A percentile compares a stretch with the other conserved stretches of the same genome.
phyloP scores from a whole-genome alignment of 2,888 invertebrate genomes.

The Oxyteleia sp. region DNA sequence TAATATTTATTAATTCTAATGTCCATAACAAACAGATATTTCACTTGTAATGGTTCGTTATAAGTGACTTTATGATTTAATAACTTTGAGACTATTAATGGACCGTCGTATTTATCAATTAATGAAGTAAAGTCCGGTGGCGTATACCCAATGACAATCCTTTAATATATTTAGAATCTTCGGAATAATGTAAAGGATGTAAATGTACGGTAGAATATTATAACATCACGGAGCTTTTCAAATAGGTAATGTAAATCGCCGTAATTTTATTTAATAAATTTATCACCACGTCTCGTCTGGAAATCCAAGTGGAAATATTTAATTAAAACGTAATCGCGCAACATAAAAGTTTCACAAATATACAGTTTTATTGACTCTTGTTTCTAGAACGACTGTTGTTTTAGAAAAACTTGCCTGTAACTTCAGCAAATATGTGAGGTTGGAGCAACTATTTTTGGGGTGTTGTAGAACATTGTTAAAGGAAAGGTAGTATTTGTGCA shows the following conservation, averaged over 20 bases:
- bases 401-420: conserved; percentile 55
- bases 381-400: conserved; percentile 49
- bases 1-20: not conserved
- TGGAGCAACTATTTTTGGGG: conserved; percentile 39
- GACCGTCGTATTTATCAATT: not conserved
- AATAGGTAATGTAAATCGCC: too few species aligned
- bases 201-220: too few species aligned
- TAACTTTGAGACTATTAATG: not conserved
- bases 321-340: too few species aligned
- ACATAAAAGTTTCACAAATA: too few species aligned
- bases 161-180: not conserved
- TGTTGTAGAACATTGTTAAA: conserved; percentile 36
- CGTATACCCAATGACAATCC: not conserved
- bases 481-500: conserved; percentile 28
- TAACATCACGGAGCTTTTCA: too few species aligned
- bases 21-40: not conserved
- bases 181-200: not conserved
- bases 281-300: too few species aligned
- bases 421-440: conserved; percentile 51
- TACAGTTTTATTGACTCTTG: conserved; percentile 47
- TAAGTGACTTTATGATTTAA: not conserved
- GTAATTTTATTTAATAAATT: too few species aligned
- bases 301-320: too few species aligned
- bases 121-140: not conserved
- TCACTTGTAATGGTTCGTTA: not conserved